Evolutionary conservation across 1,140 invertebrate species (phyloP), one percentile per base, ranked within the genome.

Genomic region (Drosophila sucinea): DNA sequence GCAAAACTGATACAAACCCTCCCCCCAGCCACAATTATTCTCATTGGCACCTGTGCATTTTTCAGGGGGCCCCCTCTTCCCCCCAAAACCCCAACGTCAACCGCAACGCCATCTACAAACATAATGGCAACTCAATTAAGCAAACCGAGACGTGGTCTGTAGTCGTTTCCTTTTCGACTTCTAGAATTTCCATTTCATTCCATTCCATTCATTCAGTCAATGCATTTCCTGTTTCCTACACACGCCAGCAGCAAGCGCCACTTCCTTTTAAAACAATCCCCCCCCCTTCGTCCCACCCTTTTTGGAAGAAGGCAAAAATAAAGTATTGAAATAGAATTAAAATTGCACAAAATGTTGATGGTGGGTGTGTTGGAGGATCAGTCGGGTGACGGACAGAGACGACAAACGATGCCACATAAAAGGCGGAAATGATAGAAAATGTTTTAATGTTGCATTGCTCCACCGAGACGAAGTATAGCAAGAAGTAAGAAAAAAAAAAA

Each of bases 91-190:
- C 32, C 32, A 4, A 33, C 32, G 3, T 33, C 5, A 4, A 5
- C 41, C 17, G n/a, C n/a, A 4, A 23, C 5, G 11, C 4, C 41
- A 44, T 25, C 32, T 57, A 68, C 58, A 67, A 77, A 77, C 73
- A 76, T 77, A 86, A 86, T 85, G 75, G 75, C 82, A 85, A 85
- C 82, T 86, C 83, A 86, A 86, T 86, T 86, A 86, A 86, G 79
- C 83, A 82, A 85, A 82, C 82, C 77, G 75, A 69, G 75, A 73
- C 44, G 44, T 51, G 44, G 44, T 51, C 44, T 51, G 44, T 51
- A 81, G 82, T 58, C 64, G 61, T 76, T 86, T 79, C 75, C 82
- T 76, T 67, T 67, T 58, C 58, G 61, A 67, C 69, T 77, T 67
- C 6, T 41, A 70, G 54, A 81, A 85, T 75, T 85, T 85, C 65